Conservation (phyloP, 2,113 vertebrate species). For the Petrocephalus zakoni region DNA sequence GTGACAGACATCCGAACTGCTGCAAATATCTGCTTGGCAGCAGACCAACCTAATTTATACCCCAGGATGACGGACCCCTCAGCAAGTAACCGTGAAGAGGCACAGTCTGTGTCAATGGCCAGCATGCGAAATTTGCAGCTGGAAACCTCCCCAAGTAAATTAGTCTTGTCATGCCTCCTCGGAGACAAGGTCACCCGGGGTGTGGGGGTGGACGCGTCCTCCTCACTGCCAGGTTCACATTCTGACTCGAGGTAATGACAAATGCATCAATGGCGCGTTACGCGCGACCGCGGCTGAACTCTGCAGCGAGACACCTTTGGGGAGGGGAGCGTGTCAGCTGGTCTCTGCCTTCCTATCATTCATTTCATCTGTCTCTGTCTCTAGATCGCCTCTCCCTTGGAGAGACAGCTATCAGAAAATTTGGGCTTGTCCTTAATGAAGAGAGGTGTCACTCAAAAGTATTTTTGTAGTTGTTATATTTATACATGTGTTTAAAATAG, state of each 20-base stretch:
- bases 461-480: background rate
- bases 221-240: constrained; percentile 6
- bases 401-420: constrained; percentile 22
- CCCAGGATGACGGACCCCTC: background rate
- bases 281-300: constrained; percentile 26
- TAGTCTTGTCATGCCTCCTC: background rate
- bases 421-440: constrained; percentile 25
- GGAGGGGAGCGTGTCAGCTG: constrained; percentile 28
- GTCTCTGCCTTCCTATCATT: constrained; percentile 32
- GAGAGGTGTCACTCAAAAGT: constrained; percentile 30
- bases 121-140: constrained; percentile 25
- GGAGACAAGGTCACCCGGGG: constrained; percentile 27
- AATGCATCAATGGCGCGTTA: constrained; percentile 35
- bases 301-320: constrained; percentile 28
- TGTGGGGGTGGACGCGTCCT: background rate
- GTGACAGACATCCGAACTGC: background rate
- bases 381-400: background rate
- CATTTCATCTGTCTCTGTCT: constrained; percentile 29
- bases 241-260: constrained; percentile 16
- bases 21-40: background rate
- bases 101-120: constrained; percentile 30
- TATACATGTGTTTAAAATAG: background rate
- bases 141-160: constrained; percentile 22
- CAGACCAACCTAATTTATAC: constrained; percentile 26
- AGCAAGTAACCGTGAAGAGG: constrained; percentile 24